Conservation (phyloP, 2,797 vertebrate species). For the Molossus molossus region DNA sequence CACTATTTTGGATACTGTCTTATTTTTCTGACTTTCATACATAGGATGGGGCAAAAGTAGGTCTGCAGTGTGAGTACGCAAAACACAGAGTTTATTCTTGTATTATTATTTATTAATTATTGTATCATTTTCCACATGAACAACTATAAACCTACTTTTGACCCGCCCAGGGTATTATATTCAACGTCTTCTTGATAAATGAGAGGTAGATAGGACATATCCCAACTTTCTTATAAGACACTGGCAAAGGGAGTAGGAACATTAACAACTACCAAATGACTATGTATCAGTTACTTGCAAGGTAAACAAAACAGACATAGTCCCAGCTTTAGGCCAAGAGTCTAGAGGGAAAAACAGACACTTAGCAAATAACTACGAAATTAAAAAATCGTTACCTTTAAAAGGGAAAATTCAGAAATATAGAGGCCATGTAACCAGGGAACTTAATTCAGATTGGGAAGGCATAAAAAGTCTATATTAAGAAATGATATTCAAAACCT, state of each 20-base stretch:
- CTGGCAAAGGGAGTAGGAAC: background rate
- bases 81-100: background rate
- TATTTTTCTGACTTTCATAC: constrained; percentile 7
- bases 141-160: background rate
- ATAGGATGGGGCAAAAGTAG: background rate
- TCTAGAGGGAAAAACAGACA: constrained; percentile 20
- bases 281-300: background rate
- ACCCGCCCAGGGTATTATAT: background rate
- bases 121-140: background rate
- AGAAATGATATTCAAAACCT: background rate
- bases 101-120: background rate
- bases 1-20: background rate
- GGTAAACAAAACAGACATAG: background rate
- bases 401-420: background rate
- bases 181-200: background rate
- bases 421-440: background rate
- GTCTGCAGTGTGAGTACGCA: background rate
- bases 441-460: constrained; percentile 16
- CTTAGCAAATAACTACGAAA: background rate
- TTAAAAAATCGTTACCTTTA: background rate
- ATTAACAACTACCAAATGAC: background rate
- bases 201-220: background rate
- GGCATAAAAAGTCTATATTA: background rate
- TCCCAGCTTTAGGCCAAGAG: background rate
- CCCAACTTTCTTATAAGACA: background rate